Evolutionary conservation across 2,797 vertebrate species (phyloP).

Genomic region (Gallinago solitaria): DNA sequence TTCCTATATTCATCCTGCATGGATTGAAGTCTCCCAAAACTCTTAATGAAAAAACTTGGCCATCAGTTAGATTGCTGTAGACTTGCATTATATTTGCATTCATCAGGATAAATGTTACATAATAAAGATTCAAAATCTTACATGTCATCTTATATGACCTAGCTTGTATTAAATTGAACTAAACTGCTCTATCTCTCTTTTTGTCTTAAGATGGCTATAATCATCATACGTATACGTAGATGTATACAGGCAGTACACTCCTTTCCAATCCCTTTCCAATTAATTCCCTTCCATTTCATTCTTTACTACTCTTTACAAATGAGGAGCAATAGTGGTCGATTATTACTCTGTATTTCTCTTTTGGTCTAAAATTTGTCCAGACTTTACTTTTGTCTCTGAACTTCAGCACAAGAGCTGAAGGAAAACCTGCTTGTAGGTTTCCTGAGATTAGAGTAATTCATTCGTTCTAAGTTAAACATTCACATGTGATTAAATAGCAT

Average conservation of each 20-base stretch:
- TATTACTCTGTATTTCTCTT: neutral
- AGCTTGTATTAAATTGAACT: neutral
- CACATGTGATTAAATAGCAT: neutral
- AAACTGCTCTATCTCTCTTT: neutral
- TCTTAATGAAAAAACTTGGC: neutral
- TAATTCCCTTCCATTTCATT: neutral
- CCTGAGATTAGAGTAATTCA: neutral
- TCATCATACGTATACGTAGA: neutral
- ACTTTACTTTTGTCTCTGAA: neutral
- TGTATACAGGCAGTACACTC: neutral
- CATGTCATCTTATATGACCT: neutral
- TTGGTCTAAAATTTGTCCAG: neutral
- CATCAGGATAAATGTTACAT: neutral
- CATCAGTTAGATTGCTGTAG: neutral
- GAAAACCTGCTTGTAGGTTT: neutral
- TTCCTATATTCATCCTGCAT: neutral
- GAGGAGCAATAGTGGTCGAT: neutral
- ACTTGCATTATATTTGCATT: neutral
- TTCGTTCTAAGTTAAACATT: neutral
- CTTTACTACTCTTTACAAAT: neutral
- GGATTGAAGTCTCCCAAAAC: neutral
- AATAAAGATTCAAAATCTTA: neutral
- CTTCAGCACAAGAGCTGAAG: neutral
- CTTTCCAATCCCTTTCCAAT: neutral
- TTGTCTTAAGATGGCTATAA: neutral